A percentile compares a stretch with the other conserved stretches of the same genome.
phyloP scores from a whole-genome alignment of 1,140 invertebrate genomes.

The Rhagoletis zephyria region DNA sequence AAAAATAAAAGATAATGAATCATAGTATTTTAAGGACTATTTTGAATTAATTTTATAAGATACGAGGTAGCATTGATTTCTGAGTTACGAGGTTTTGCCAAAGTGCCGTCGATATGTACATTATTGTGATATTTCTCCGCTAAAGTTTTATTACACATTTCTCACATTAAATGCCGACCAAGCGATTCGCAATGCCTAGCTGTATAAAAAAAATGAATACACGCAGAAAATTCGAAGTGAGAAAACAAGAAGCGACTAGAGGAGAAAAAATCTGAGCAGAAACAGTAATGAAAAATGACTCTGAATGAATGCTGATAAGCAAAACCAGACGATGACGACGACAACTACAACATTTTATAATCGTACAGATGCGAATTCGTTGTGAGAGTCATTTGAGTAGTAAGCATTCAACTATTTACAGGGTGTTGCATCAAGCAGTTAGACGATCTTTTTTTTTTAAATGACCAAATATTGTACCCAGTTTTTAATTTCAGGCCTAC shows the following conservation, averaged over 20 bases:
- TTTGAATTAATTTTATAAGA: too few relatives aligned
- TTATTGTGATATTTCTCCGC: too few relatives aligned
- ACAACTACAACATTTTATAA: neutral
- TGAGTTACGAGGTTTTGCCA: too few relatives aligned
- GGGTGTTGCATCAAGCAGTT: neutral
- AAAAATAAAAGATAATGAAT: too few relatives aligned
- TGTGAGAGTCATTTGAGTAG: neutral
- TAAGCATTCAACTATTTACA: neutral
- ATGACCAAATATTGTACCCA: too few relatives aligned
- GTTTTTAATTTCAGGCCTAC: too few relatives aligned
- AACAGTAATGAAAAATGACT: neutral
- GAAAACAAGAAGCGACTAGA: neutral
- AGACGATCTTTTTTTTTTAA: neutral
- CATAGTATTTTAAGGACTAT: too few relatives aligned
- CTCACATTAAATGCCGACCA: neutral
- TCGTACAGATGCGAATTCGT: neutral
- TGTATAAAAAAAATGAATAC: neutral
- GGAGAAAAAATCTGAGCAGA: neutral
- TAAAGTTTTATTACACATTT: neutral
- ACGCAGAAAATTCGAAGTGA: neutral
- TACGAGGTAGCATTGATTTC: too few relatives aligned
- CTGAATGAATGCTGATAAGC: neutral
- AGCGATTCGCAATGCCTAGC: neutral
- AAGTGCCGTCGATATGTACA: too few relatives aligned
- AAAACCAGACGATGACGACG: too few relatives aligned